Percentiles rank a stretch among this genome's conserved stretches.
Evolutionary conservation across 2,797 vertebrate species (phyloP).

Genomic region (Spinus pinus): DNA sequence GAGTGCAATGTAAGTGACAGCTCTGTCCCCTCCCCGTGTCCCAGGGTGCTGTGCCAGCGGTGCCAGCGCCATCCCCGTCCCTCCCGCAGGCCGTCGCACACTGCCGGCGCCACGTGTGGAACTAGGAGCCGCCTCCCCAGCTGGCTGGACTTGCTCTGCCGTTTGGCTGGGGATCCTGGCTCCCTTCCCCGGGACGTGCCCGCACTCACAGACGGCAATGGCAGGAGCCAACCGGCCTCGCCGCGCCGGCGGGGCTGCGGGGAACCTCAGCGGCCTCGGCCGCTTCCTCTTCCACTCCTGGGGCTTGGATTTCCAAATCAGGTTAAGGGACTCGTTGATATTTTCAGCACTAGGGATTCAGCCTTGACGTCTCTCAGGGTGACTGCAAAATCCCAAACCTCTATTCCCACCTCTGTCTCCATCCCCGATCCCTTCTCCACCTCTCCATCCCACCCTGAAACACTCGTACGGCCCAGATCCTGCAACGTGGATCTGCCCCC

Average conservation of each 20-base stretch:
- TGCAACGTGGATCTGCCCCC: accelerated
- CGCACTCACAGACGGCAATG: accelerated
- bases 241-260: accelerated
- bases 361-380: neutral
- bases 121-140: conserved; percentile 55
- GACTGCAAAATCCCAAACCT: neutral
- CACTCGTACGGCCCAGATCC: neutral
- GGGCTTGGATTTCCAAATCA: conserved; percentile 29
- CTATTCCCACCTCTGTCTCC: neutral
- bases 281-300: neutral
- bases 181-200: neutral
- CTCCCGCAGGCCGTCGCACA: conserved; percentile 84
- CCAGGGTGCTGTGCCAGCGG: no score
- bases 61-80: accelerated
- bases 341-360: neutral
- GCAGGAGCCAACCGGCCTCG: neutral
- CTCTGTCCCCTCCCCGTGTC: accelerated
- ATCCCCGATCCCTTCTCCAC: neutral
- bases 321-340: neutral
- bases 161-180: neutral
- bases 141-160: neutral
- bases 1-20: conserved; percentile 83
- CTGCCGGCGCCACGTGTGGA: conserved; percentile 89
- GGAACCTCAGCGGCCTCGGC: neutral
- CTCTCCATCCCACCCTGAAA: neutral